phyloP scores from a whole-genome alignment of 2,888 invertebrate genomes.

The Orthonychiurus folsomi region DNA sequence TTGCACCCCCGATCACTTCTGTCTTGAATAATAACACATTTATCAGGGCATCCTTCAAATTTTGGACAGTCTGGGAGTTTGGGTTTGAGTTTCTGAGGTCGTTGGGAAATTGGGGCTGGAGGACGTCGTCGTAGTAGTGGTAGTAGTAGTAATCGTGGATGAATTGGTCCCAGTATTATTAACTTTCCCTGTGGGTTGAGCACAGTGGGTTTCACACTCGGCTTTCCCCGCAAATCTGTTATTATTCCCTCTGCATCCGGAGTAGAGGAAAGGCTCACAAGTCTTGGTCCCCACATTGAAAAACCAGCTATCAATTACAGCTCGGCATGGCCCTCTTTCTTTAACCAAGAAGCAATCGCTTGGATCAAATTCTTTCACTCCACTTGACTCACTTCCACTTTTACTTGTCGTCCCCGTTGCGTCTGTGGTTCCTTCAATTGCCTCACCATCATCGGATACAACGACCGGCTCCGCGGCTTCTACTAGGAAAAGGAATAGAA shows the following conservation, averaged over 20 bases:
- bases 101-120: not conserved
- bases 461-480: too few species aligned
- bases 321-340: slow-evolving; percentile 39
- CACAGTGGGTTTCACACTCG: slow-evolving; percentile 27
- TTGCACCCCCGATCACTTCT: slow-evolving; percentile 33
- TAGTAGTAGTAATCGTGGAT: slow-evolving; percentile 2
- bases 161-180: not conserved
- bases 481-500: slow-evolving; percentile 13
- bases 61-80: slow-evolving; percentile 27
- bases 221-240: slow-evolving; percentile 33
- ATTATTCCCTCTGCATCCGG: slow-evolving; percentile 43
- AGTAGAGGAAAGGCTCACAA: slow-evolving; percentile 44
- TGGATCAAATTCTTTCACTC: slow-evolving; percentile 32
- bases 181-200: slow-evolving; percentile 5
- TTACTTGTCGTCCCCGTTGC: slow-evolving; percentile 10
- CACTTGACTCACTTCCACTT: slow-evolving; percentile 16
- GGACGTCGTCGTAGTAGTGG: not conserved
- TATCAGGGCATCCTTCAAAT: slow-evolving; percentile 36
- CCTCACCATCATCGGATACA: slow-evolving; percentile 15
- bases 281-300: slow-evolving; percentile 42
- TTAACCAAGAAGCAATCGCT: slow-evolving; percentile 36
- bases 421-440: slow-evolving; percentile 28
- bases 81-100: slow-evolving; percentile 4
- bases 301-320: slow-evolving; percentile 42
- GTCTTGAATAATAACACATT: slow-evolving; percentile 36